Conservation (phyloP, 2,797 vertebrate species). For the Anguilla anguilla region DNA sequence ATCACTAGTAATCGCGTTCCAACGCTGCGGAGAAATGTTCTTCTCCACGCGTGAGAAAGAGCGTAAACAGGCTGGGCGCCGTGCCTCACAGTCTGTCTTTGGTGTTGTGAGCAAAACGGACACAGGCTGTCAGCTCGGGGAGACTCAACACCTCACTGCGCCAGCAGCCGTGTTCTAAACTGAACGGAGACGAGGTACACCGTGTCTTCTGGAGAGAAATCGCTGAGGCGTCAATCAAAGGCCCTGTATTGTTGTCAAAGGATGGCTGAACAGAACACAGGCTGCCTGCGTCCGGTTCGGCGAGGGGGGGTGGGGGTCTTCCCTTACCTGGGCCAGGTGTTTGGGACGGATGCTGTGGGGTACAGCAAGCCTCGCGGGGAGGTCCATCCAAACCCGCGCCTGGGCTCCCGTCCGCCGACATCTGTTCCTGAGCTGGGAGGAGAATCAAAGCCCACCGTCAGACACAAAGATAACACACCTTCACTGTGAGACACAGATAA, state of each 20-base stretch:
- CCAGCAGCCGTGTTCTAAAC: not conserved
- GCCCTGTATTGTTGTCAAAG: not conserved
- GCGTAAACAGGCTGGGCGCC: not conserved
- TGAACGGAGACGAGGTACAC: not conserved
- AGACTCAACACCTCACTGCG: not conserved
- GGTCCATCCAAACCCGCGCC: slow-evolving; percentile 67
- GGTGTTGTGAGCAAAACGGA: not conserved
- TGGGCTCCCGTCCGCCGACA: slow-evolving; percentile 80
- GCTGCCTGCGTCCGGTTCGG: not conserved
- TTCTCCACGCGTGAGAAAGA: not conserved
- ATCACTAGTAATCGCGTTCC: slow-evolving; percentile 27
- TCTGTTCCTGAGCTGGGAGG: slow-evolving; percentile 66
- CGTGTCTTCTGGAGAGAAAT: not conserved
- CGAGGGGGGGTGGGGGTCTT: not conserved
- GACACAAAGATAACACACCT: slow-evolving; percentile 25
- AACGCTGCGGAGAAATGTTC: not conserved
- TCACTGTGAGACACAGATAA: slow-evolving; percentile 2
- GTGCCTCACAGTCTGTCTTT: not conserved
- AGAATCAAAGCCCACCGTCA: slow-evolving; percentile 40
- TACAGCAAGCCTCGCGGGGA: slow-evolving; percentile 68
- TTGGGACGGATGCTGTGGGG: slow-evolving; percentile 33
- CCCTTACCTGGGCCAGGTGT: slow-evolving; percentile 47
- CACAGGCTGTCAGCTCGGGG: not conserved
- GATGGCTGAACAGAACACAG: not conserved
- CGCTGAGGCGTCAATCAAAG: not conserved